Percentiles rank a stretch among this genome's conserved stretches.
These are phyloP conservation scores for Sarcophaga variegata DNA, from an alignment of 2,888 invertebrate genomes.

Conservation along the genomic window DNA sequence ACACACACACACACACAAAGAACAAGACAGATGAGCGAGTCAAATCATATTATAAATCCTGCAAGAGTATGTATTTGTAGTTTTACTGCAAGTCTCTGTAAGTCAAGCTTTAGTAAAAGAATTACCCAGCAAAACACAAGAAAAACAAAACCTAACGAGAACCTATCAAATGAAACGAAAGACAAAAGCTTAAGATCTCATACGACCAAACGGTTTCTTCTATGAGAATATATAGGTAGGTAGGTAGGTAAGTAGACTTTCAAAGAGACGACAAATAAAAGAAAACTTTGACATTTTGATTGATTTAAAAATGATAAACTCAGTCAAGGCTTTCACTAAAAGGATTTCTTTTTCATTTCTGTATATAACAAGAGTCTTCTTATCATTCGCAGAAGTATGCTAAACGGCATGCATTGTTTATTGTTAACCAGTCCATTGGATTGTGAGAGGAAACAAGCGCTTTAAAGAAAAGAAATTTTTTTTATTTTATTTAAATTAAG, in stretches of 20 bases:
- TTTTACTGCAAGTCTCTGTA: background rate
- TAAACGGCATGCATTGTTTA: no score
- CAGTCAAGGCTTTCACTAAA: slow-evolving; percentile 15
- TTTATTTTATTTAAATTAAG: background rate
- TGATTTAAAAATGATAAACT: slow-evolving; percentile 59
- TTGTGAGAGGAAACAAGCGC: no score
- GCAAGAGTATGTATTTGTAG: background rate
- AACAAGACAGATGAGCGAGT: background rate
- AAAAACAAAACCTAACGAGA: background rate
- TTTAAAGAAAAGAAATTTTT: no score
- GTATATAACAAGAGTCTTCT: background rate
- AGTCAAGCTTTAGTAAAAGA: slow-evolving; percentile 11
- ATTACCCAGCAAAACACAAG: slow-evolving; percentile 8
- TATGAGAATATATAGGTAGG: background rate
- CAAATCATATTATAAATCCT: slow-evolving; percentile 31
- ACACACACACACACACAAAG: no score
- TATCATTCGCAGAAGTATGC: background rate
- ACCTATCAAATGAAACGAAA: slow-evolving; percentile 20
- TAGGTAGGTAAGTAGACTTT: background rate
- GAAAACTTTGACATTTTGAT: slow-evolving; percentile 40
- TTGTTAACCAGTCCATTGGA: no score
- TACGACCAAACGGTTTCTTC: no score
- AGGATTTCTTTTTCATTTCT: slow-evolving; percentile 13
- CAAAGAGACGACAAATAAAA: background rate
- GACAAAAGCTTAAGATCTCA: background rate